A percentile compares a stretch with the other conserved stretches of the same genome.
Conservation (phyloP, 2,888 invertebrate species). For the Troilus luridus region DNA sequence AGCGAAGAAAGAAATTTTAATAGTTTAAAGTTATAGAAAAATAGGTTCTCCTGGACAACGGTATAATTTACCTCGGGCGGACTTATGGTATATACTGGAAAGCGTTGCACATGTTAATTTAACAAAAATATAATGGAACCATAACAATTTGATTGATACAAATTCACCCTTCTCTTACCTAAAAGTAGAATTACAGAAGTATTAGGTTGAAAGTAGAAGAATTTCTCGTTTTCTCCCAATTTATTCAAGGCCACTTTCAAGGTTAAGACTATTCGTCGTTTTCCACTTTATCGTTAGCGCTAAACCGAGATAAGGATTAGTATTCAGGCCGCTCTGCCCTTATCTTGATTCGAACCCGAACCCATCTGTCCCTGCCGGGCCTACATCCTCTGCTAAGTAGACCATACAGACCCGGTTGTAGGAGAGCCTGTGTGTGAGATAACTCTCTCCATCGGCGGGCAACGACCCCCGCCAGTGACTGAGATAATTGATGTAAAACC, state of each 20-base stretch:
- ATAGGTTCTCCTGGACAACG: too few relatives aligned
- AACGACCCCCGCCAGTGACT: not conserved
- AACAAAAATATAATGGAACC: not conserved
- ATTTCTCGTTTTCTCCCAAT: not conserved
- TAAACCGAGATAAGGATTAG: not conserved
- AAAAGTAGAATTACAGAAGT: not conserved
- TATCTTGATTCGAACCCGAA: not conserved
- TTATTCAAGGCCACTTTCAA: not conserved
- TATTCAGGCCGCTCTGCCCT: not conserved
- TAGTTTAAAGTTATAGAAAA: too few relatives aligned
- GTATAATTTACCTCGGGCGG: too few relatives aligned
- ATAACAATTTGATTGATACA: too few relatives aligned
- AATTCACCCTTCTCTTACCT: not conserved
- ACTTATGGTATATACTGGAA: not conserved
- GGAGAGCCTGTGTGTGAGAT: not conserved
- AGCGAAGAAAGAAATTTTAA: too few relatives aligned
- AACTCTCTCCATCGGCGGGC: not conserved
- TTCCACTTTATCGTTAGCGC: not conserved
- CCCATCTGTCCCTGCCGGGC: not conserved
- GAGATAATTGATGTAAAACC: slow-evolving; percentile 12
- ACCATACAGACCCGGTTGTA: not conserved
- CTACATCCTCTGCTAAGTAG: slow-evolving; percentile 19
- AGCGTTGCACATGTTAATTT: not conserved
- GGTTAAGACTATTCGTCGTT: not conserved
- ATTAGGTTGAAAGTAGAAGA: not conserved